These are phyloP conservation scores for Melinaea marsaeus DNA, from an alignment of 2,888 invertebrate species.

Conservation along the genomic window DNA sequence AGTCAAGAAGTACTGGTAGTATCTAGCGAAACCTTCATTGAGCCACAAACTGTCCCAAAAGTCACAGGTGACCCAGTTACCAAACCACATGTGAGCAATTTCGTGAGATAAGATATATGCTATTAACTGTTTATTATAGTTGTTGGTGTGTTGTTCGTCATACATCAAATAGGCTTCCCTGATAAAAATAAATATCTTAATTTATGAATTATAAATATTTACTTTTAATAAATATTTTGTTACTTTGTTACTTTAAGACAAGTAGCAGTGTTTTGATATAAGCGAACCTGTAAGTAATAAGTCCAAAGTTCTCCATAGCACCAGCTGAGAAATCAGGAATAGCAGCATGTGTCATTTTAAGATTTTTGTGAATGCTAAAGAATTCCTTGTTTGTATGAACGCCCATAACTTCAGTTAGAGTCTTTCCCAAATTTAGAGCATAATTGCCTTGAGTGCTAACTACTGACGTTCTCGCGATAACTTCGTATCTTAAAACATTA, in stretches of 20 bases:
- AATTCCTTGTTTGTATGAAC: constrained; percentile 75
- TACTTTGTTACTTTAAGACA: too few relatives aligned
- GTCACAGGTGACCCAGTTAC: constrained; percentile 80
- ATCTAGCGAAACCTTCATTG: constrained; percentile 83
- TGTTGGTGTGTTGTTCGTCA: constrained; percentile 56
- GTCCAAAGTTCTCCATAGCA: constrained; percentile 92
- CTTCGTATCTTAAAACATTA: constrained; percentile 49
- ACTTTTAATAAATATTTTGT: too few relatives aligned
- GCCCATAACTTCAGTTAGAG: constrained; percentile 70
- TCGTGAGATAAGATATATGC: constrained; percentile 82
- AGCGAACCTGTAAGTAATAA: constrained; percentile 83
- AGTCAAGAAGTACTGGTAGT: constrained; percentile 83
- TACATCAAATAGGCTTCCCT: constrained; percentile 72
- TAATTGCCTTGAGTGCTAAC: constrained; percentile 59
- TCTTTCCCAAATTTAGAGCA: constrained; percentile 60
- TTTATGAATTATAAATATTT: too few relatives aligned
- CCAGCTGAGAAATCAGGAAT: constrained; percentile 87
- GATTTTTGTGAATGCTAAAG: constrained; percentile 61
- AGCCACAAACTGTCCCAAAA: constrained; percentile 83
- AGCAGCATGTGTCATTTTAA: constrained; percentile 84
- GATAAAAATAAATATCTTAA: constrained; percentile 22
- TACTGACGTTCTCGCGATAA: constrained; percentile 68
- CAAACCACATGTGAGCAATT: constrained; percentile 86
- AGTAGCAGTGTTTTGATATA: constrained; percentile 4
- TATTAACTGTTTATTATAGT: constrained; percentile 70